Evolutionary conservation across 2,797 vertebrate species (phyloP), one percentile per base, ranked within the genome.

Genomic region (Megaceryle alcyon): DNA sequence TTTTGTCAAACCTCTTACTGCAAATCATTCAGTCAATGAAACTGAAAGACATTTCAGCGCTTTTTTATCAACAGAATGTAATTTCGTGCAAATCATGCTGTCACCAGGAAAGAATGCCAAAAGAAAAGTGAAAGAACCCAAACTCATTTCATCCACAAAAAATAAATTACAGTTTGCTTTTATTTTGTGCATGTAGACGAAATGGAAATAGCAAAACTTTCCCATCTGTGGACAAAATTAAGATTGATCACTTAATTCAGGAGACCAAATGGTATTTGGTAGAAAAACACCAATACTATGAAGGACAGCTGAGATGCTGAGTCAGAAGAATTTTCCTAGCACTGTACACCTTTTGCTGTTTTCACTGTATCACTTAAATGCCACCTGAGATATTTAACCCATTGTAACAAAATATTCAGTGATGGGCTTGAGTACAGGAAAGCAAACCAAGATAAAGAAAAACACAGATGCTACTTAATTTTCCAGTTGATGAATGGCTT

Each of bases 31-130:
- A 69, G 29, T 70, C 92, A 89, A 93, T 79, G 86, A 79, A 78
- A 96, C 72, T 8, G 37, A 94, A 96, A 88, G 96, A 82, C 86
- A 60, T 75, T 92, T 95, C 96, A 95, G 92, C 93, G 83, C 86
- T 23, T 93, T 89, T 97, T 88, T 90, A 93, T 97, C 97, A 90
- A 83, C 94, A 92, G 94, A 92, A 94, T 82, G 91, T 86, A 92
- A 88, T 95, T 94, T 92, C 57, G 77, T 92, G 88, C 94, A 94
- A 95, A 95, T 94, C 92, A 89, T 56, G 82, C 79, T 77, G 91
- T 96, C 92, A 91, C 85, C 94, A 26, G 85, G 91, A 92, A 77
- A 66, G 71, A 83, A 94, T 91, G 95, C 92, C 89, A 83, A 85
- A 88, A 92, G 80, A 72, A 83, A 90, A 87, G 79, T 18, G 71